Evolutionary conservation across 2,888 invertebrate genomes (phyloP).

Genomic region (Ophonus ardosiacus): DNA sequence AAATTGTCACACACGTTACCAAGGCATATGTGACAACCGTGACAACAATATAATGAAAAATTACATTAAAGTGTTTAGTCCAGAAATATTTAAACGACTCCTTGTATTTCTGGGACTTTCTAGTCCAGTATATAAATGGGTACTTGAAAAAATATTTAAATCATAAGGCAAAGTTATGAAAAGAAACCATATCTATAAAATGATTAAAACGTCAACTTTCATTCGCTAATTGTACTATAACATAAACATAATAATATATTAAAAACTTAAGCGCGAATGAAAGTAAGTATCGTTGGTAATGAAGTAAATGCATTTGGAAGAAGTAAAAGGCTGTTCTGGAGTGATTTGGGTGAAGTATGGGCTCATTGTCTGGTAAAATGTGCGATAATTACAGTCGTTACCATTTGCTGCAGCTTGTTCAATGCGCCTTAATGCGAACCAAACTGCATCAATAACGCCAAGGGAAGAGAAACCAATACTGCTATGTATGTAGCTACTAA

Average conservation of each 20-base stretch:
- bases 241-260: background rate
- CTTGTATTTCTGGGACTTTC: too few species aligned
- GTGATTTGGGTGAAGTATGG: slow-evolving; percentile 14
- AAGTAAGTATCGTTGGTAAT: background rate
- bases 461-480: background rate
- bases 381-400: slow-evolving; percentile 33
- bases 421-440: background rate
- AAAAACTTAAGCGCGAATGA: background rate
- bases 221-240: too few species aligned
- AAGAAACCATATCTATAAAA: too few species aligned
- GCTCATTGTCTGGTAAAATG: slow-evolving; percentile 9
- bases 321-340: background rate
- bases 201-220: too few species aligned
- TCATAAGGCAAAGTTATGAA: too few species aligned
- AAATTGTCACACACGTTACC: too few species aligned
- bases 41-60: too few species aligned
- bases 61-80: too few species aligned
- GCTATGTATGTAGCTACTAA: background rate
- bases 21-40: too few species aligned
- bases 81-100: too few species aligned
- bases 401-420: slow-evolving; percentile 38
- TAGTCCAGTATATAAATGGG: too few species aligned
- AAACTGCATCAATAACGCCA: slow-evolving; percentile 26
- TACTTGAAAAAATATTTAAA: too few species aligned
- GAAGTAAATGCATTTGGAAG: background rate